Percentiles rank a stretch among this genome's conserved stretches.
These are phyloP conservation scores for Euzophera pinguis DNA, from an alignment of 2,888 invertebrate genomes.

Conservation along the genomic window DNA sequence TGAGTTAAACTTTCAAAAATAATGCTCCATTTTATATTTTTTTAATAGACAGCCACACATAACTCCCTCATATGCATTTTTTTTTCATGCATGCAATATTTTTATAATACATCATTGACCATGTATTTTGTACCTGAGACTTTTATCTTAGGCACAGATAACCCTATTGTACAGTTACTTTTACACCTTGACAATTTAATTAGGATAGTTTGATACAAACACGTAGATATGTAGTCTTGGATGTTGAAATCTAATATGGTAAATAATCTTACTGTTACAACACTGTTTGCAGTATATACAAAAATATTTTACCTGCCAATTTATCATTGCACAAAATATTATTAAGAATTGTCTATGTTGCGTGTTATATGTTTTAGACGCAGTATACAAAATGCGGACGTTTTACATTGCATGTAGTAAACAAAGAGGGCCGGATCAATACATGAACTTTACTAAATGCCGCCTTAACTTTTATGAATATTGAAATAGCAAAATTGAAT, in stretches of 20 bases:
- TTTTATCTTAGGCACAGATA: conserved; percentile 35
- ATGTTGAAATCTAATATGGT: conserved; percentile 19
- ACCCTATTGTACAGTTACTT: conserved; percentile 28
- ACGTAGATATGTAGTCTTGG: conserved; percentile 24
- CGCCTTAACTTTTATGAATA: too few species aligned
- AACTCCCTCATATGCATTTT: too few species aligned
- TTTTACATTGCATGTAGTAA: too few species aligned
- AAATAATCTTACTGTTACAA: neutral
- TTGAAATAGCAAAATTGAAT: too few species aligned
- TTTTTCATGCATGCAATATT: neutral
- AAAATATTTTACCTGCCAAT: neutral
- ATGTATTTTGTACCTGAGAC: conserved; percentile 65
- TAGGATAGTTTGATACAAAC: conserved; percentile 29
- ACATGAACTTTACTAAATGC: too few species aligned
- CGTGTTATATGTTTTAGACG: too few species aligned
- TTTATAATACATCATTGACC: conserved; percentile 19
- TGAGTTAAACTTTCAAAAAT: too few species aligned
- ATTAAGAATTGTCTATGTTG: too few species aligned
- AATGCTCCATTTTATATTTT: too few species aligned
- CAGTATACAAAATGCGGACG: too few species aligned
- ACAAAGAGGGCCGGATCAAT: too few species aligned
- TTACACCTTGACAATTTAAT: conserved; percentile 31
- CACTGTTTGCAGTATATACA: neutral
- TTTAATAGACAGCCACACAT: too few species aligned
- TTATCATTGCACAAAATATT: conserved; percentile 3